These are phyloP conservation scores for Potorous gilbertii DNA, from an alignment of 2,797 vertebrate genomes.

Conservation along the genomic window DNA sequence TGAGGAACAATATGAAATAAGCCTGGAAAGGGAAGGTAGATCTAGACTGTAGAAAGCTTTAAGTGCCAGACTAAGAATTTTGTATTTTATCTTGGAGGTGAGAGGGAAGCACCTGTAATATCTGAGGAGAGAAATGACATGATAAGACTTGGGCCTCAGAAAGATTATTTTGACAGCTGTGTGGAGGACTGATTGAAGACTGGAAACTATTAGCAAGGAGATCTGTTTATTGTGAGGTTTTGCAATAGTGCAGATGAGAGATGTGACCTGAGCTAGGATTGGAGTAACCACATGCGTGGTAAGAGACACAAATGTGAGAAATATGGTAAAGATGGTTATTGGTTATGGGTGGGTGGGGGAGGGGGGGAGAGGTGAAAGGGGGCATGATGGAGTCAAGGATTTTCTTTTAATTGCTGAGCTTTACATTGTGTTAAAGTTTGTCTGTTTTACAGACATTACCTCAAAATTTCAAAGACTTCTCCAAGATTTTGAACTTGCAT, in stretches of 20 bases:
- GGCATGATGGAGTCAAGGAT: background rate
- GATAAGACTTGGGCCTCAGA: background rate
- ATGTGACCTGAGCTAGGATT: background rate
- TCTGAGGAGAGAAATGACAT: background rate
- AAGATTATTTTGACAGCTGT: background rate
- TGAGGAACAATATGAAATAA: background rate
- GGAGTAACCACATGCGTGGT: background rate
- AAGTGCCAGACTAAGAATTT: background rate
- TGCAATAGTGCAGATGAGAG: background rate
- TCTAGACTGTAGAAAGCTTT: background rate
- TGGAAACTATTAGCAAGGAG: background rate
- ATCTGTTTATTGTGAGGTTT: background rate
- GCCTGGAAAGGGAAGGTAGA: background rate
- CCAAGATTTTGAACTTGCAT: background rate
- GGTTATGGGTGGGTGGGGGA: background rate
- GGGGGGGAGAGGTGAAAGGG: fast-evolving
- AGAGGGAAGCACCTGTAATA: background rate
- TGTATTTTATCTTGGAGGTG: background rate
- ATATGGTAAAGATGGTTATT: background rate
- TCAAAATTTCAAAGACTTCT: background rate
- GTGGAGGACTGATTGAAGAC: background rate
- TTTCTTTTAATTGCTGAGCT: background rate
- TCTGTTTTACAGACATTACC: background rate
- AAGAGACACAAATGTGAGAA: background rate
- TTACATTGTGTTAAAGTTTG: background rate